phyloP scores from a whole-genome alignment of 2,113 vertebrate genomes.

The Phaetusa simplex region DNA sequence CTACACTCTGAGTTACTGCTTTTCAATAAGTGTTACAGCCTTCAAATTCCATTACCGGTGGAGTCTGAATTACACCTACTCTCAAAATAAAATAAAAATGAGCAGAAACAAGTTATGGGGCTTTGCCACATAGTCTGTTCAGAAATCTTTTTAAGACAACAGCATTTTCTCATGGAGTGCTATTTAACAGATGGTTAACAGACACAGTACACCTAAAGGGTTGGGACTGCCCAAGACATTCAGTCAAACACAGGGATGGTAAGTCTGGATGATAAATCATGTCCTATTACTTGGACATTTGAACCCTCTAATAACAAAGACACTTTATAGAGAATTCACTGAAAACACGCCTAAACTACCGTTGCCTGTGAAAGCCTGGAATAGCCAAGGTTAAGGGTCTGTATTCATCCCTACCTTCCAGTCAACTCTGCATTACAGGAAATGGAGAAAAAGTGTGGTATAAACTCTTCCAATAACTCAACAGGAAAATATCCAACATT shows the following conservation, averaged over 20 bases:
- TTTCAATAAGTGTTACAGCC: conserved; percentile 32
- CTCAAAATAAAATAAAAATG: conserved; percentile 41
- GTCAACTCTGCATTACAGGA: neutral
- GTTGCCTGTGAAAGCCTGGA: neutral
- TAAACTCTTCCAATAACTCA: neutral
- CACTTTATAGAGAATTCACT: neutral
- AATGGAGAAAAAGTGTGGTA: neutral
- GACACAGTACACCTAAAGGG: neutral
- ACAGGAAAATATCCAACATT: neutral
- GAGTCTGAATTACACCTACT: neutral
- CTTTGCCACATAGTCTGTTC: neutral
- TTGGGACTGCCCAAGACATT: neutral
- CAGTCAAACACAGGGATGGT: fast-evolving
- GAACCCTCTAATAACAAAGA: neutral
- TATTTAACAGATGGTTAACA: neutral
- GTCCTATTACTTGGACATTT: neutral
- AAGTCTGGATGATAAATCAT: neutral
- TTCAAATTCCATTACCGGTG: conserved; percentile 11
- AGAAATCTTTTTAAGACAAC: neutral
- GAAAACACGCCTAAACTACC: neutral
- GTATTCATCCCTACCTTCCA: neutral
- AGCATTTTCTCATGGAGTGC: neutral
- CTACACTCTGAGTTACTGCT: neutral
- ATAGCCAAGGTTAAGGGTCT: neutral
- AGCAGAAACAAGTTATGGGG: neutral